Evolutionary conservation across 2,888 invertebrate genomes (phyloP), one percentile per base, ranked within the genome.

Genomic region (Graphium colonna): DNA sequence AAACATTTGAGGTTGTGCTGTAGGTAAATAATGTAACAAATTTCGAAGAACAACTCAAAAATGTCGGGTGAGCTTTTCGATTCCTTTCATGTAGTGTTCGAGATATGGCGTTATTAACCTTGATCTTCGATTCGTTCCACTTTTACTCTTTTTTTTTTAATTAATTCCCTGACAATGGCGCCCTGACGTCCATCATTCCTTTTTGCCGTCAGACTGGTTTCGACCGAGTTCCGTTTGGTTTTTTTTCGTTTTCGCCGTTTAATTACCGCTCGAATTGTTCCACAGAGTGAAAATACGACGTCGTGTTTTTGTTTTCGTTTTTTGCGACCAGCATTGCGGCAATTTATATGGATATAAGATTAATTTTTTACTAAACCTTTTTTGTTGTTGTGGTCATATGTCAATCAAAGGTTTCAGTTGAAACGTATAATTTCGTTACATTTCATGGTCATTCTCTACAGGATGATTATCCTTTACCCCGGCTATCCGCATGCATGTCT

Each of bases 61-160:
- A 28, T 28, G 4, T 28, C 8, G 5, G 28, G 28, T 28, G 8
- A 28, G 28, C 28, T 28, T 4, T 8, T 28, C 28, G 28, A 8
- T 7, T 7, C 8, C 28, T n/a, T n/a, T 4, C 5, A 28, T 4
- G 28, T 8, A 28, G 28, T 28, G 33, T 10, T 33, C 33, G 33
- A n/a, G n/a, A n/a, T 9, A 33, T 10, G 10, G 7, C 10, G 33
- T 33, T 33, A 33, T 43, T 43, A 38, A 43, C 50, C 50, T 43
- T 51, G 38, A 51, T 51, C 43, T 43, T 51, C 21, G 26, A 9
- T 38, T 36, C 21, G 43, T 42, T 13, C 50, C 16, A 36, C 28
- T 38, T 44, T 51, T 44, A 51, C 51, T 51, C 36, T 36, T n/a
- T 31, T 44, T 51, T 51, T 51, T 39, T 51, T 50, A 43, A 50